phyloP scores from a whole-genome alignment of 2,113 vertebrate genomes.

The Neolamprologus fasciatus region DNA sequence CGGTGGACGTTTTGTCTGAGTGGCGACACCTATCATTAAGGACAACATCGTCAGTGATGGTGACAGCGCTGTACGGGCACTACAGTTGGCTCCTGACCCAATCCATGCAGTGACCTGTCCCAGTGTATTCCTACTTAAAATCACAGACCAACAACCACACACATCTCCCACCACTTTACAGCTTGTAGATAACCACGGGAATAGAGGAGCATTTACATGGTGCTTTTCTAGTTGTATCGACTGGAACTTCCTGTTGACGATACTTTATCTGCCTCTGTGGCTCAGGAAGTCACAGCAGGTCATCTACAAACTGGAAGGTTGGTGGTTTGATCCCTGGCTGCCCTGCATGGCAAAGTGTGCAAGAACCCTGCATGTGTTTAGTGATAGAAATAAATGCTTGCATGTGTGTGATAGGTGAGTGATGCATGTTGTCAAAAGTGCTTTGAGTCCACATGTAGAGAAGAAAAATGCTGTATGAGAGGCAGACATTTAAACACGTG shows the following conservation, averaged over 20 bases:
- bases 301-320: neutral
- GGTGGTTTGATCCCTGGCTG: neutral
- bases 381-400: fast-evolving
- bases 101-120: neutral
- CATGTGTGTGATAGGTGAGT: neutral
- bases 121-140: neutral
- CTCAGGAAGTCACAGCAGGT: neutral
- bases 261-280: neutral
- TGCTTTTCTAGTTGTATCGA: neutral
- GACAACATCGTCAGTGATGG: neutral
- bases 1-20: fast-evolving
- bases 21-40: neutral
- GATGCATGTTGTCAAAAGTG: neutral
- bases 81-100: neutral
- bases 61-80: neutral
- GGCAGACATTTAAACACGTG: fast-evolving
- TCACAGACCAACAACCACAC: neutral
- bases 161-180: neutral
- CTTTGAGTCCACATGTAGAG: neutral
- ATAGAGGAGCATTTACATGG: neutral
- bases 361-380: neutral
- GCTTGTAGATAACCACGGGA: neutral
- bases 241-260: neutral
- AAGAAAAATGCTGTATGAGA: neutral
- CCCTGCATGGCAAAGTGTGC: neutral